phyloP scores from a whole-genome alignment of 1,140 invertebrate species.

The Lucilia sericata region DNA sequence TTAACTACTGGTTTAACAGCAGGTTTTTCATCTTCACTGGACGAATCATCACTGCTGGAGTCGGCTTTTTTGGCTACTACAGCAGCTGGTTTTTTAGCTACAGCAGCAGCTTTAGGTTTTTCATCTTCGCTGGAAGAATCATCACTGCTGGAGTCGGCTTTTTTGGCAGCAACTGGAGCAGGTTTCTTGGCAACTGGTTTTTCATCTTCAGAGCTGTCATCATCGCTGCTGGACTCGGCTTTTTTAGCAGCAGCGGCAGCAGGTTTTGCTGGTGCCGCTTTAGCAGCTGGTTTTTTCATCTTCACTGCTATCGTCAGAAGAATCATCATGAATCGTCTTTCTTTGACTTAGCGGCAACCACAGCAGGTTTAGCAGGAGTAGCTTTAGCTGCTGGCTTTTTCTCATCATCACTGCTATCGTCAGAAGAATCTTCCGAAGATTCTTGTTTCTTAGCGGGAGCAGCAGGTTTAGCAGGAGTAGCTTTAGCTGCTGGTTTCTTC shows the following conservation, averaged over 20 bases:
- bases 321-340: slow-evolving; percentile 45
- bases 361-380: background rate
- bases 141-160: background rate
- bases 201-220: slow-evolving; percentile 59
- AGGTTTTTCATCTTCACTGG: slow-evolving; percentile 54
- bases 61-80: slow-evolving; percentile 55
- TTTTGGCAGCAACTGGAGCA: slow-evolving; percentile 43
- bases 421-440: slow-evolving; percentile 49
- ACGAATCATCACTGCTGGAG: slow-evolving; percentile 39
- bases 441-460: slow-evolving; percentile 51
- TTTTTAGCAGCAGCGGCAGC: slow-evolving; percentile 53
- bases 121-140: slow-evolving; percentile 51
- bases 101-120: slow-evolving; percentile 46
- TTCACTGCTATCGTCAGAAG: slow-evolving; percentile 51
- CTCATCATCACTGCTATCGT: slow-evolving; percentile 56
- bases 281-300: slow-evolving; percentile 53
- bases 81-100: slow-evolving; percentile 51
- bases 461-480: slow-evolving; percentile 47
- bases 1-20: slow-evolving; percentile 53
- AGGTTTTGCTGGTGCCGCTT: slow-evolving; percentile 55
- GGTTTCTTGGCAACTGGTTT: slow-evolving; percentile 38
- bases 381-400: slow-evolving; percentile 53
- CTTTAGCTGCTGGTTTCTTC: slow-evolving; percentile 46
- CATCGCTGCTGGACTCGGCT: slow-evolving; percentile 51
- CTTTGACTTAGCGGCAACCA: slow-evolving; percentile 40